Base-by-base conservation (phyloP, 2,113 vertebrate species). In the Irena cyanogastra region DNA sequence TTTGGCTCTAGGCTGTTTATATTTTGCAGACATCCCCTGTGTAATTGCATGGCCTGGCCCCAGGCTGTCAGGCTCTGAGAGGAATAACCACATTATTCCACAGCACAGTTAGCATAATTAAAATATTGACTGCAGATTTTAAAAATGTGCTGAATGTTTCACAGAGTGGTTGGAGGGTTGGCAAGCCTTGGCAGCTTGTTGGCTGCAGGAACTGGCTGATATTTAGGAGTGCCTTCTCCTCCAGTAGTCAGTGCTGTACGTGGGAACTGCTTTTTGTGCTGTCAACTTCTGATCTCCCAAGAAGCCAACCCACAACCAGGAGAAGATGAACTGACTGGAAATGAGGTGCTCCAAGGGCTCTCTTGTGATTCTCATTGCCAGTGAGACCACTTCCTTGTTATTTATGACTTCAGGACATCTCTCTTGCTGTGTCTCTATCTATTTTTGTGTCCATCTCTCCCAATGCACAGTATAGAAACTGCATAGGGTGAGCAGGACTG, bases 41-140 rank as follows among this genome's bases (percentile, higher is more conserved):
- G 77, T 92, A 93, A 90, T 76, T 86, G 54, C 93, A 71, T 37
- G 79, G 93, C 83, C 95, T 56, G 86, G 92, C 83, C 95, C 69
- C 90, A 90, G 80, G 94, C 95, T 89, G 52, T 66, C 85, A 75
- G 88, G 72, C 88, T 95, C 60, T 45, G 61, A 88, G 64, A 96
- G 81, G 3, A 90, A 94, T 92, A 95, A 95, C 90, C 12, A 4
- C 94, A 79, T 92, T 89, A 94, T 93, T 90, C 86, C 88, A 95
- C 88, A 94, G 83, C 90, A 68, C 72, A 94, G 94, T 96, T 94
- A 96, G 83, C 66, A 80, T 94, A 97, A 97, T 94, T 97, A 95
- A 97, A 95, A 97, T 97, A 95, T 93, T 95, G 93, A 97, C 93
- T 93, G 86, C 80, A 93, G 90, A 92, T 94, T 90, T 26, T 90